These are phyloP conservation scores for Polyergus mexicanus DNA, from an alignment of 1,140 invertebrate species.

Conservation along the genomic window DNA sequence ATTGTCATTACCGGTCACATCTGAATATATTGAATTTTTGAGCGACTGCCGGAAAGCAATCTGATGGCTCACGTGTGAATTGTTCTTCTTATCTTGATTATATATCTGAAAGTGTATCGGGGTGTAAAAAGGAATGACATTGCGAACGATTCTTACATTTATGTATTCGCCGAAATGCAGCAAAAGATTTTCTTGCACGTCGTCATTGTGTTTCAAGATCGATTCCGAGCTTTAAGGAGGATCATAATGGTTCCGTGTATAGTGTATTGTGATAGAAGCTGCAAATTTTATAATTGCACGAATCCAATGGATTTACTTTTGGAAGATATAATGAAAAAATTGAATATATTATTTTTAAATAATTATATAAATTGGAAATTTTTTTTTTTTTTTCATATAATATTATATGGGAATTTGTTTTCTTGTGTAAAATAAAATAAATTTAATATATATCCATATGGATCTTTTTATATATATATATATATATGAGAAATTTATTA, in stretches of 20 bases:
- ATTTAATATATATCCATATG: neutral
- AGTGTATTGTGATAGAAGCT: neutral
- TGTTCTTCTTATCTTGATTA: neutral
- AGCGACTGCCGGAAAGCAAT: neutral
- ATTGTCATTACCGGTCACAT: neutral
- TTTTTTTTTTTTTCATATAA: neutral
- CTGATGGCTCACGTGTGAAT: neutral
- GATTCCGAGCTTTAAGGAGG: neutral
- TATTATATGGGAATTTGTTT: neutral
- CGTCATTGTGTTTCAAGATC: neutral
- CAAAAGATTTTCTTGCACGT: neutral
- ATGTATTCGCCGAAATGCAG: neutral
- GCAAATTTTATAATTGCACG: conserved; percentile 19
- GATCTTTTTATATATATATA: no score
- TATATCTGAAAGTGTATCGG: neutral
- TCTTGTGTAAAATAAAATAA: neutral
- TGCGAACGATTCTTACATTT: conserved; percentile 7
- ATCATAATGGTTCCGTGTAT: neutral
- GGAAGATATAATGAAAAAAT: neutral
- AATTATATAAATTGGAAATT: neutral
- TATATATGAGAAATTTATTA: neutral
- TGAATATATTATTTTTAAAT: neutral
- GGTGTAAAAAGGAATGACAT: neutral
- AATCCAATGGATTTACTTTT: neutral
- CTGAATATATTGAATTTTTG: conserved; percentile 13